These are phyloP conservation scores for Lophura nycthemera DNA, from an alignment of 2,113 vertebrate genomes.

Conservation along the genomic window DNA sequence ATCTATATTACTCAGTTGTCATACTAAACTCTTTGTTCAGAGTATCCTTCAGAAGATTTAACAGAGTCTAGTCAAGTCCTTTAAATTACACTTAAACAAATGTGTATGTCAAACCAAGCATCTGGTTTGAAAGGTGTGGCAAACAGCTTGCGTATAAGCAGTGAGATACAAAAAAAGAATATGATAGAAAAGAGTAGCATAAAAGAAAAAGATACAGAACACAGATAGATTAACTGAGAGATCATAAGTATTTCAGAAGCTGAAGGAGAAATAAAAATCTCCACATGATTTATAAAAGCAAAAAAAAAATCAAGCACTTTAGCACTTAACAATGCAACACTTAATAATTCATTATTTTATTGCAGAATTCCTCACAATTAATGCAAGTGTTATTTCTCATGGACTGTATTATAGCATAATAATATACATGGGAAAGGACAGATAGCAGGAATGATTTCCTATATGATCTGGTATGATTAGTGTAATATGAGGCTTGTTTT, in stretches of 20 bases:
- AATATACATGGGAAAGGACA: background rate
- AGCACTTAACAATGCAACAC: background rate
- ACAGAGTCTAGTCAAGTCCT: background rate
- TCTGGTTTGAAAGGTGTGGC: background rate
- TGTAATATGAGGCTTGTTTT: background rate
- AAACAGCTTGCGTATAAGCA: background rate
- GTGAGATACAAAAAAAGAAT: background rate
- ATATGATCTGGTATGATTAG: background rate
- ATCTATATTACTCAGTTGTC: background rate
- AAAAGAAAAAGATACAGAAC: background rate
- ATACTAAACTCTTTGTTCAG: slow-evolving; percentile 14
- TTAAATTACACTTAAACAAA: slow-evolving; percentile 23
- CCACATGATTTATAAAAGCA: background rate
- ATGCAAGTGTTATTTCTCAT: background rate
- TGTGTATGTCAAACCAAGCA: background rate
- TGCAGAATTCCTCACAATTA: background rate
- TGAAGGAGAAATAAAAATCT: background rate
- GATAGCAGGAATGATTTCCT: background rate
- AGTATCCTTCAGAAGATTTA: slow-evolving; percentile 4
- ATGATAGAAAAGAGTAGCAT: background rate
- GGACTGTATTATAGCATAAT: background rate
- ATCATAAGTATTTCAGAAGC: background rate
- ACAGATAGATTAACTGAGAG: background rate
- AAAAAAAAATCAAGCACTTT: background rate
- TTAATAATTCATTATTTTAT: background rate